Base-by-base conservation (phyloP, 2,888 invertebrate species). In the Orthonychiurus folsomi region DNA sequence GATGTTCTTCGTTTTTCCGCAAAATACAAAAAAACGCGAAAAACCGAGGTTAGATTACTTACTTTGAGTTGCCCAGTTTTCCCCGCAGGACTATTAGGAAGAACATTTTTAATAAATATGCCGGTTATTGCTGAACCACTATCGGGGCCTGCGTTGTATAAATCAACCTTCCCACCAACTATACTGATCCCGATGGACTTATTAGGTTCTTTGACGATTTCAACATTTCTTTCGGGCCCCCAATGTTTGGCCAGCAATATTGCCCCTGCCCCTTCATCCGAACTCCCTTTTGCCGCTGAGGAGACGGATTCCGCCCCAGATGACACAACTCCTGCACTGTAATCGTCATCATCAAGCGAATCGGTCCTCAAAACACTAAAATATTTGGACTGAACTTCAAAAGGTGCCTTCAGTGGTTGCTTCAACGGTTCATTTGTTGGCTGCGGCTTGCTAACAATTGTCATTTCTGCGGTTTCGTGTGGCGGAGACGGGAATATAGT, bases 91-190 rank as follows among this genome's bases (percentile, higher is more conserved):
- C 93, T 94, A 67, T 91, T 87, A 1, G 91, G 85, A 18, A 95
- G 85, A 0, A 99, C 95, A 75, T 93, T 93, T 78, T 97, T 97
- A 76, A 99, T 93, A 78, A 99, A 99, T 75, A 99, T 96, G 3
- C 97, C 97, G 63, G 93, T 87, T 70, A 95, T 84, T 57, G 82
- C 81, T 65, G 81, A 85, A 61, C 87, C 86, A 68, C 85, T 85
- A 70, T 85, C 83, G 61, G 85, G 82, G 66, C 82, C 80, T 56
- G 82, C 82, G 63, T 86, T 83, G 73, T 85, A 86, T 71, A 89
- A 81, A 75, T 91, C 88, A 62, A 88, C 87, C 83, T 92, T 91
- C 74, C 94, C 93, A 62, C 96, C 93, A 47, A 99, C 94, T 73
- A 99, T 97, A 78, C 93, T 93, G 76, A 99, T 94, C 9, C 96